A percentile compares a stretch with the other conserved stretches of the same genome.
phyloP scores from a whole-genome alignment of 2,113 vertebrate genomes.

The Budorcas taxicolor region DNA sequence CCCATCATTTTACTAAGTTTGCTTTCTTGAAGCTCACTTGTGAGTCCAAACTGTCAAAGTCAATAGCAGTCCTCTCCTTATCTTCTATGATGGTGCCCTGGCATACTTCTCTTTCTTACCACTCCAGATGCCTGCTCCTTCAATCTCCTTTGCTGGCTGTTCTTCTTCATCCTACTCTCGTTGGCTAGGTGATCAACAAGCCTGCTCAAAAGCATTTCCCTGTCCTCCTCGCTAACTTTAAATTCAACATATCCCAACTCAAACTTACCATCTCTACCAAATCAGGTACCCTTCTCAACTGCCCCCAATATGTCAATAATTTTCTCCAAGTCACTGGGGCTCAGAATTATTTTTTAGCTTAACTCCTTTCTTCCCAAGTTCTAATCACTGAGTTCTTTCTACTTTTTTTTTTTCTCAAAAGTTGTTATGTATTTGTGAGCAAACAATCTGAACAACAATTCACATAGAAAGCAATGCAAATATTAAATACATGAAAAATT shows the following conservation, averaged over 20 bases:
- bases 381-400: not conserved
- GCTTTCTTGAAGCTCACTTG: not conserved
- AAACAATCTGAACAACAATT: conserved; percentile 26
- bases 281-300: not conserved
- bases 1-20: not conserved
- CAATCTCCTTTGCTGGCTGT: not conserved
- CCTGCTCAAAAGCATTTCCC: not conserved
- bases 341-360: not conserved
- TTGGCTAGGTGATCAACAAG: not conserved
- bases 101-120: not conserved
- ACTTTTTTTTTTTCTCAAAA: not conserved
- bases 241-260: not conserved
- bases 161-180: not conserved
- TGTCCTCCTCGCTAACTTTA: not conserved
- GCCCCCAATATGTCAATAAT: not conserved
- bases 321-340: not conserved
- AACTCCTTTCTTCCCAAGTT: not conserved
- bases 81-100: not conserved
- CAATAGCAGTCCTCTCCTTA: not conserved
- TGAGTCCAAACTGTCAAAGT: not conserved
- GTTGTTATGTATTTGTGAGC: not conserved
- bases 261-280: not conserved
- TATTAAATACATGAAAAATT: not conserved
- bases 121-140: not conserved
- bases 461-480: not conserved